Percentiles rank a stretch among this genome's conserved stretches.
These are phyloP conservation scores for Rhinoptilus africanus DNA, from an alignment of 2,113 vertebrate species.

Conservation along the genomic window DNA sequence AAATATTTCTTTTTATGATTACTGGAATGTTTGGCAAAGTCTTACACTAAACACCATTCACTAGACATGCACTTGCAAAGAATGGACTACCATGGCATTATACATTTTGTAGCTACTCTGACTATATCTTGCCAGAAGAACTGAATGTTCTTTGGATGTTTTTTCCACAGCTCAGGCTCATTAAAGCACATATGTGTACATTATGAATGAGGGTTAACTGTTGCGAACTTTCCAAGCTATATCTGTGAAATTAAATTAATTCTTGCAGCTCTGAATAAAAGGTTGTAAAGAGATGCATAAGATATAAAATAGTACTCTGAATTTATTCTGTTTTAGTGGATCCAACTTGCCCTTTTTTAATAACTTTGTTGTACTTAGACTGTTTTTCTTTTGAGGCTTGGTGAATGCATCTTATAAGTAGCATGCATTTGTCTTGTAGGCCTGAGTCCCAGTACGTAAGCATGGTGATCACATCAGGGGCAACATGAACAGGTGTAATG, in stretches of 20 bases:
- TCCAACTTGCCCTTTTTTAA: background rate
- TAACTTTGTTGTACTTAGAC: background rate
- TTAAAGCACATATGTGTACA: background rate
- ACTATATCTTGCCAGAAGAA: background rate
- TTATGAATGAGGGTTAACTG: background rate
- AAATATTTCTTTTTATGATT: background rate
- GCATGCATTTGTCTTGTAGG: background rate
- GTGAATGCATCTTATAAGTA: background rate
- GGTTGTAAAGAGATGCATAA: fast-evolving
- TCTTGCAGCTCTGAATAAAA: background rate
- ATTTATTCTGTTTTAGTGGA: background rate
- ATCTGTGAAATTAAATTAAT: background rate
- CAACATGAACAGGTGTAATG: background rate
- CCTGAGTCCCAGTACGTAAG: background rate
- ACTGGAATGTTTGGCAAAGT: background rate
- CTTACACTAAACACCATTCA: background rate
- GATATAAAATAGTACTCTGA: background rate
- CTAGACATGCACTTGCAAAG: background rate
- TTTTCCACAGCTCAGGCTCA: background rate
- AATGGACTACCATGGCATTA: background rate
- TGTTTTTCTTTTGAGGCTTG: background rate
- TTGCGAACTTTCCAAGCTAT: background rate
- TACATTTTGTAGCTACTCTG: background rate
- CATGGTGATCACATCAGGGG: too few species aligned
- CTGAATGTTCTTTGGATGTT: background rate